Evolutionary conservation across 1,140 invertebrate genomes (phyloP), one percentile per base, ranked within the genome.

Genomic region (Procambarus clarkii): DNA sequence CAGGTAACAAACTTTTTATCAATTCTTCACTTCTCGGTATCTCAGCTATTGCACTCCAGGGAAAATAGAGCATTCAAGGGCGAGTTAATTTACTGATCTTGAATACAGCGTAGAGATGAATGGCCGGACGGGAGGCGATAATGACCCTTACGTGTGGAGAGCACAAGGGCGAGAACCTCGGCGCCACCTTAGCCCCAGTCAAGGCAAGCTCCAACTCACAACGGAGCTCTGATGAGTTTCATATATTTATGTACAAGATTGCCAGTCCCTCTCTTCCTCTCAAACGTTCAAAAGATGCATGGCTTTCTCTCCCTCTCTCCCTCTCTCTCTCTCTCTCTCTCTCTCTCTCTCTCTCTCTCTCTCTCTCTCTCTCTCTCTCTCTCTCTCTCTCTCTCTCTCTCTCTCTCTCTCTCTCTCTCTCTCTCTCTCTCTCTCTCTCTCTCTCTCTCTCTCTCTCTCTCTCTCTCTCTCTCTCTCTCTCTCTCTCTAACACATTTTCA

Each of bases 91-190:
- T 88, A 81, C 78, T 74, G 78, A 81, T 88, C 86, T 74, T 80
- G 86, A 80, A 88, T 71, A 76, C 78, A 71, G 86, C 79, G 69
- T 81, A 88, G 82, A 87, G 85, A 87, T 87, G 85, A 88, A 88
- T 74, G 60, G 79, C 64, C 79, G 48, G 60, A 24, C 34, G 45
- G 2, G 54, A 54, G 11, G 86, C 77, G 78, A 88, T 81, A 81
- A 71, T 88, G 60, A 54, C 21, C 60, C 48, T 78, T 88, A 69
- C 54, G 64, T 5, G 34, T 11, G 64, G 18, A 11, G 45, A n/a
- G 34, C 78, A 50, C 18, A 88, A 50, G 60, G 58, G 15, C 79
- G 78, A 21, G 78, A 21, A 21, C 24, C 18, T 46, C 50, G 76
- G 76, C 76, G 34, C 54, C 4, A 0, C 34, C 76, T 15, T 50